phyloP scores from a whole-genome alignment of 2,888 invertebrate species.

The Labia minor region DNA sequence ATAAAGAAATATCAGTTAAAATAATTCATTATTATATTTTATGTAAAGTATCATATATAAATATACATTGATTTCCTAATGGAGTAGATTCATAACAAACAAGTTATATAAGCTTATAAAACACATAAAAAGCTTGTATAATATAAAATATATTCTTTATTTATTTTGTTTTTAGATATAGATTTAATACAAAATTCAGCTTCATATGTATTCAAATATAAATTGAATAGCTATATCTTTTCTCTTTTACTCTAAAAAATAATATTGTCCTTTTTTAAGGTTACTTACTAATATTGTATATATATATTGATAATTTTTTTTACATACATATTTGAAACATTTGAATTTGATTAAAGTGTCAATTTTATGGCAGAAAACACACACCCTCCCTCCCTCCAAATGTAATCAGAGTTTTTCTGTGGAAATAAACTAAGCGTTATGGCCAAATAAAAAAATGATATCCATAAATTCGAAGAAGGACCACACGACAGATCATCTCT shows the following conservation, averaged over 20 bases:
- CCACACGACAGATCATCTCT: not conserved
- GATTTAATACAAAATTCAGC: not conserved
- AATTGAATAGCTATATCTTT: not conserved
- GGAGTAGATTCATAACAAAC: too few species aligned
- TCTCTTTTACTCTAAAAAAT: not conserved
- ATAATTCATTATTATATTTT: too few species aligned
- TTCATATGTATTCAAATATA: constrained; percentile 1
- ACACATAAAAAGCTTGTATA: not conserved
- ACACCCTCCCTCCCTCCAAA: too few species aligned
- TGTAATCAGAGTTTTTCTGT: not conserved
- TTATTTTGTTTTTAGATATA: not conserved
- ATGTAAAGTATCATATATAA: too few species aligned
- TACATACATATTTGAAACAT: not conserved
- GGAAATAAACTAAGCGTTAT: not conserved
- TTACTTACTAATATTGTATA: not conserved
- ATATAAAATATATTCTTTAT: not conserved
- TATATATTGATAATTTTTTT: constrained; percentile 2
- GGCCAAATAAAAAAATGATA: not conserved
- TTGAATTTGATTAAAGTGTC: constrained; percentile 8
- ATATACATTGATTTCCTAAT: too few species aligned
- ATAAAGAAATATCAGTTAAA: too few species aligned
- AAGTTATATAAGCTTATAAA: not conserved
- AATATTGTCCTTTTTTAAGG: not conserved
- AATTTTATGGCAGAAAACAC: not conserved
- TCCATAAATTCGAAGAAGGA: constrained; percentile 4